These are phyloP conservation scores for Tretioscincus oriximinensis DNA, from an alignment of 2,113 vertebrate genomes.

Conservation along the genomic window DNA sequence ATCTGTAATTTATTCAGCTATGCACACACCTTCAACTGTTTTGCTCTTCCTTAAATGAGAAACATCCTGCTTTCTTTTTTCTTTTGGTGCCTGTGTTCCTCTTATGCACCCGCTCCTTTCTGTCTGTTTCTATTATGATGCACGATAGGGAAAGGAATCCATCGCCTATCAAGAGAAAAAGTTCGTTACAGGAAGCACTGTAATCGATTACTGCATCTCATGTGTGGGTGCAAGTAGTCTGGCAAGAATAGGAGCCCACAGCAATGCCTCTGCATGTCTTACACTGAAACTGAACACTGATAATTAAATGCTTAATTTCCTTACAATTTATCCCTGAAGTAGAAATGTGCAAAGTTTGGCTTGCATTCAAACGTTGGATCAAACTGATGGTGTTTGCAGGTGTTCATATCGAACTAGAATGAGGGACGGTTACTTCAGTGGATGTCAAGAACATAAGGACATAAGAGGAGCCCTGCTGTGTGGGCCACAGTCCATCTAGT, in stretches of 20 bases:
- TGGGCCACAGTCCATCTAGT: too few species aligned
- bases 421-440: too few species aligned
- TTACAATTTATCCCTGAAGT: background rate
- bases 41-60: conserved; percentile 52
- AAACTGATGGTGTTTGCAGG: background rate
- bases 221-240: conserved; percentile 41
- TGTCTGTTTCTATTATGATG: background rate
- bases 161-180: background rate
- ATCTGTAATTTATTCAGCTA: background rate
- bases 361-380: too few species aligned
- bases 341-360: too few species aligned
- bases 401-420: too few species aligned
- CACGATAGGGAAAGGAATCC: background rate
- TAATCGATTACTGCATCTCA: conserved; percentile 30
- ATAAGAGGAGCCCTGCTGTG: too few species aligned
- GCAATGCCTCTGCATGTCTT: conserved; percentile 9
- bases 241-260: conserved; percentile 28
- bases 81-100: background rate
- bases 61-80: background rate
- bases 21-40: conserved; percentile 35
- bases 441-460: background rate
- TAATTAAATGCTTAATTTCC: conserved; percentile 31
- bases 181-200: conserved; percentile 19
- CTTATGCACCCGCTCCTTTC: background rate
- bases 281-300: conserved; percentile 36